Base-by-base conservation (phyloP, 2,113 vertebrate genomes). In the Nymphicus hollandicus region DNA sequence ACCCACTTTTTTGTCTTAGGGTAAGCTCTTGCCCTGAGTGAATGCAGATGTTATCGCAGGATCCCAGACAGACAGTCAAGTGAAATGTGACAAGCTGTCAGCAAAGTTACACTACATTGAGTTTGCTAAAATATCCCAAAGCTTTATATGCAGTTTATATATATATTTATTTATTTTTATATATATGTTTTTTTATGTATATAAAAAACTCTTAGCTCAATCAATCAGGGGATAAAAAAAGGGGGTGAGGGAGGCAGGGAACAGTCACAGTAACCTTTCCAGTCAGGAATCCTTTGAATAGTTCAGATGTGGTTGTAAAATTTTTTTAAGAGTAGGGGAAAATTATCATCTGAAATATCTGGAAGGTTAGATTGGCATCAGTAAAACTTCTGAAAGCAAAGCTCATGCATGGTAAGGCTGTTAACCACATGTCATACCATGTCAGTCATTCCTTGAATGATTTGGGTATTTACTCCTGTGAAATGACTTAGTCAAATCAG, bases 21-120 rank as follows among this genome's bases (percentile, higher is more conserved):
- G 98, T 99, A 99, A 98, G 98, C 99, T 97, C 98, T 98, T 74
- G 95, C 98, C 98, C 98, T 98, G 98, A 99, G 99, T 99, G 99
- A 99, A 99, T 99, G 98, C 99, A 99, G 99, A 99, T 99, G 99
- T 99, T 99, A 98, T 98, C 98, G 63, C 93, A 97, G 98, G 97
- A 98, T 98, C 98, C 97, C 97, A 98, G 98, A 98, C 98, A 98
- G 98, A 98, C 97, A 98, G 97, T 97, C 98, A 98, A 98, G 98
- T 98, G 98, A 98, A 98, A 98, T 98, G 98, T 98, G 98, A 98
- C 98, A 98, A 96, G 98, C 98, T 98, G 98, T 98, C 98, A 98
- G 97, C 98, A 98, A 96, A 97, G 97, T 98, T 98, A 98, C 98
- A 98, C 98, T 97, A 97, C 78, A 97, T 97, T 98, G 98, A 97